phyloP scores from a whole-genome alignment of 2,888 invertebrate species.

The Hypomecis punctinalis region DNA sequence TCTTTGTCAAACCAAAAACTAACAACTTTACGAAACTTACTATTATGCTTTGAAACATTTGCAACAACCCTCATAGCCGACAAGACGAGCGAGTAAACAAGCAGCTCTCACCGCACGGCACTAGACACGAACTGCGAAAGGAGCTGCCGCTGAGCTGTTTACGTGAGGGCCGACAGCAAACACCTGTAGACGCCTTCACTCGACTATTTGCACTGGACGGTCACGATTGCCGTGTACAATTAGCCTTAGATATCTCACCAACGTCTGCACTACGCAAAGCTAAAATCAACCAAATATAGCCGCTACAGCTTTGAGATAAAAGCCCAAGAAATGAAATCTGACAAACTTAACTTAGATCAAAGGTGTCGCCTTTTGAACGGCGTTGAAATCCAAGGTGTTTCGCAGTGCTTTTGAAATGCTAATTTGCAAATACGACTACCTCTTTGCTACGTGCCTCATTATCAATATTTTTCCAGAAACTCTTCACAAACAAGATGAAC shows the following conservation, averaged over 20 bases:
- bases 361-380: constrained; percentile 60
- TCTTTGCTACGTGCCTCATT: constrained; percentile 20
- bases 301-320: constrained; percentile 31
- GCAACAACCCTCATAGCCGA: constrained; percentile 15
- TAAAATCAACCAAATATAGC: constrained; percentile 24
- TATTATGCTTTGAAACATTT: not conserved
- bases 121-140: constrained; percentile 56
- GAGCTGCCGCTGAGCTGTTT: constrained; percentile 72
- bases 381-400: constrained; percentile 51
- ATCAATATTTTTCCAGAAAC: constrained; percentile 18
- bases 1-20: too few relatives aligned
- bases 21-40: too few relatives aligned
- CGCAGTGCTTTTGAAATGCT: constrained; percentile 48
- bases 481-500: constrained; percentile 43
- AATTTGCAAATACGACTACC: constrained; percentile 48
- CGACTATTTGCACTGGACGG: constrained; percentile 74
- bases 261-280: constrained; percentile 41
- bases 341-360: constrained; percentile 39
- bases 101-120: constrained; percentile 32
- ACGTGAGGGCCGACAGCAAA: constrained; percentile 79
- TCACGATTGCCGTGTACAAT: constrained; percentile 77
- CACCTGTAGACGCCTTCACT: constrained; percentile 74
- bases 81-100: constrained; percentile 35
- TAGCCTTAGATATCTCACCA: constrained; percentile 73
- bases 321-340: constrained; percentile 7